A percentile compares a stretch with the other conserved stretches of the same genome.
Conservation (phyloP, 2,888 invertebrate species). For the Lampropteryx suffumata region DNA sequence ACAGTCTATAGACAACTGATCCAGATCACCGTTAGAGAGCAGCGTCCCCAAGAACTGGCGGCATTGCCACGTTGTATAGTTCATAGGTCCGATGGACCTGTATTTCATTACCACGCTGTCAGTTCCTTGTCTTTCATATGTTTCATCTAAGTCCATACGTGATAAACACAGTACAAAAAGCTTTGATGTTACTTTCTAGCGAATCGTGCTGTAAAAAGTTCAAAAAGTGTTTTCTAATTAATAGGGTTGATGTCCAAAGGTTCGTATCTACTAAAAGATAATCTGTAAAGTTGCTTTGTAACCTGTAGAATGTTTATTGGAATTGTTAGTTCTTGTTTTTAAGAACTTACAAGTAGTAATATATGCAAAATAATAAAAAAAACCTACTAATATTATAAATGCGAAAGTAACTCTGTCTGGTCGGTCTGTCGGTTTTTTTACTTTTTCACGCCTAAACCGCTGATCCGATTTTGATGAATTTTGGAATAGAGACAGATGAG, state of each 20-base stretch:
- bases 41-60: too few relatives aligned
- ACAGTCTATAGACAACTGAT: too few relatives aligned
- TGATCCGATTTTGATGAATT: too few relatives aligned
- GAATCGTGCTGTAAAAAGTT: conserved; percentile 49
- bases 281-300: conserved; percentile 9
- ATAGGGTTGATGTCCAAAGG: conserved; percentile 32
- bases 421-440: too few relatives aligned
- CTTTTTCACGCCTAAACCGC: too few relatives aligned
- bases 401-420: too few relatives aligned
- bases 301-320: conserved; percentile 25
- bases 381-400: too few relatives aligned
- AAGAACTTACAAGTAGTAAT: conserved; percentile 1
- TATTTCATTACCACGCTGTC: neutral
- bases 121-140: neutral
- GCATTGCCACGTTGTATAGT: too few relatives aligned
- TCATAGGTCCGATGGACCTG: conserved; percentile 5
- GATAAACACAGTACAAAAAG: conserved; percentile 55
- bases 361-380: too few relatives aligned
- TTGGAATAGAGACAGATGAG: too few relatives aligned
- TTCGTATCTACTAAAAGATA: conserved; percentile 9
- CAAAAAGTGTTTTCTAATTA: conserved; percentile 40
- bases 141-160: conserved; percentile 30
- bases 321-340: conserved; percentile 11
- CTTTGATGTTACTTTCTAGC: conserved; percentile 53
- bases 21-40: too few relatives aligned